Evolutionary conservation across 2,888 invertebrate species (phyloP), one percentile per base, ranked within the genome.

Genomic region (Clunio marinus): DNA sequence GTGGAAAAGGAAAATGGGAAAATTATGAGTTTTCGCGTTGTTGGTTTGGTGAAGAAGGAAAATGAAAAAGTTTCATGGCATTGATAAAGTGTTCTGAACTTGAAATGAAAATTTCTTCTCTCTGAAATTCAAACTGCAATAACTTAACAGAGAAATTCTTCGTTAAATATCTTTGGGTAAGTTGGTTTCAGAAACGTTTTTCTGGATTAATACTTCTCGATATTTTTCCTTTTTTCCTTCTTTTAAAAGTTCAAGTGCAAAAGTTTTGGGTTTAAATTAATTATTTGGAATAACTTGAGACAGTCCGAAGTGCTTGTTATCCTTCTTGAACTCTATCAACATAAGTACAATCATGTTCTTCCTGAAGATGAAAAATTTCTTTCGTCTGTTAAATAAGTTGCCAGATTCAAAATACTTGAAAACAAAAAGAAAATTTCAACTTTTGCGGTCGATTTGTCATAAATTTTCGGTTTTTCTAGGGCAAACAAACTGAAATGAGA

Each of bases 21-120:
- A 51, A 51, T 51, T 51, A 51, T 51, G 51, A 51, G 20, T 51
- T 51, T 51, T n/a, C n/a, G n/a, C n/a, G n/a, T n/a, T n/a, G n/a
- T n/a, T n/a, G 17, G 2, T n/a, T 51, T 13, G 22, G 22, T 22
- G 51, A 32, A n/a, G n/a, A n/a, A n/a, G n/a, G n/a, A 32, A 32
- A 32, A 32, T 5, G 13, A 32, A 32, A 32, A 32, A 13, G 35
- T 32, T 13, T 32, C 13, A 51, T 22, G 10, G 51, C 51, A 51
- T 20, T 51, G 51, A 51, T 22, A 22, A 17, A 51, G 22, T 22
- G 51, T 22, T 22, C 17, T 51, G 22, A 41, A 41, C 41, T 41
- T 41, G 41, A 41, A 41, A 41, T 41, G 41, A n/a, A 41, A 41
- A 41, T 10, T n/a, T 41, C 15, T 41, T 41, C 15, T 41, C 41